These are phyloP conservation scores for Noctua pronuba DNA, from an alignment of 2,888 invertebrate genomes.

Conservation along the genomic window DNA sequence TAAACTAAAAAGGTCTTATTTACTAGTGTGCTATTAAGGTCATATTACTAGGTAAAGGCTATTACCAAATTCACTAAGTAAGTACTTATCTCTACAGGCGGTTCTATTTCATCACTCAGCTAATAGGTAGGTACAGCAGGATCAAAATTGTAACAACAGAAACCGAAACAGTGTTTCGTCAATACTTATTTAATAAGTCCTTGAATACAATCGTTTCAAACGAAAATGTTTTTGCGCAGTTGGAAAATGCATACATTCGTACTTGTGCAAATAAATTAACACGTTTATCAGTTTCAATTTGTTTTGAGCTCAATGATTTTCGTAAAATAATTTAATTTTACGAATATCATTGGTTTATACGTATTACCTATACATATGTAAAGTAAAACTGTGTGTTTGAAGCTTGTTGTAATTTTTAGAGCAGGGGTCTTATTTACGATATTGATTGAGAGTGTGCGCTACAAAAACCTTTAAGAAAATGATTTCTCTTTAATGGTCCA, in stretches of 20 bases:
- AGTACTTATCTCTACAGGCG: not conserved
- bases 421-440: not conserved
- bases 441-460: not conserved
- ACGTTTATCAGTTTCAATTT: constrained; percentile 27
- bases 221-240: constrained; percentile 41
- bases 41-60: constrained; percentile 8
- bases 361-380: not conserved
- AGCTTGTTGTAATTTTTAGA: not conserved
- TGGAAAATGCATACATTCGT: constrained; percentile 28
- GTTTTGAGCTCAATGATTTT: constrained; percentile 26
- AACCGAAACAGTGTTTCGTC: constrained; percentile 33
- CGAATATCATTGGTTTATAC: not conserved
- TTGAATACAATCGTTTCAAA: constrained; percentile 42
- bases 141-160: constrained; percentile 16
- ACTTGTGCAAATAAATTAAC: constrained; percentile 40
- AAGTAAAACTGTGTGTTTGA: not conserved
- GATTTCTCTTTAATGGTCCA: not conserved
- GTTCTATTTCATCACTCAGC: constrained; percentile 10
- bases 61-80: not conserved
- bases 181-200: constrained; percentile 38
- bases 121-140: constrained; percentile 8
- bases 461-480: not conserved
- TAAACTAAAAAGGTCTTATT: not conserved
- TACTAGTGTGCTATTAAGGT: constrained; percentile 28
- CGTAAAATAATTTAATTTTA: not conserved